Percentiles rank a stretch among this genome's conserved stretches.
phyloP scores from a whole-genome alignment of 2,888 invertebrate genomes.

The Mechanitis messenoides region DNA sequence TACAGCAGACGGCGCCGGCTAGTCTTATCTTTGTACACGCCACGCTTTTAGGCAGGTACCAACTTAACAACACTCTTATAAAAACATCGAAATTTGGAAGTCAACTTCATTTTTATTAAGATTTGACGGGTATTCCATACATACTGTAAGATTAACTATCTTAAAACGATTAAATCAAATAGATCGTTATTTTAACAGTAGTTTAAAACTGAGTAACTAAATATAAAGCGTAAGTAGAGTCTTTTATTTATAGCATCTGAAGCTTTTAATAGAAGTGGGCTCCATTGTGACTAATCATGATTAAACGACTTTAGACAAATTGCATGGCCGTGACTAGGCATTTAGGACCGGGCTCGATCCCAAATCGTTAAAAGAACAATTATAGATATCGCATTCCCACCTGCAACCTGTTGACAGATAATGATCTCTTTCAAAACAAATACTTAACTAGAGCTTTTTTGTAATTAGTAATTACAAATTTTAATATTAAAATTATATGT shows the following conservation, averaged over 20 bases:
- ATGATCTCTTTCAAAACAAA: conserved; percentile 72
- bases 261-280: conserved; percentile 67
- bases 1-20: conserved; percentile 70
- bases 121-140: conserved; percentile 37
- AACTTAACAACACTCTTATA: conserved; percentile 52
- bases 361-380: conserved; percentile 76
- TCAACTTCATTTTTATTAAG: conserved; percentile 70
- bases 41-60: conserved; percentile 74
- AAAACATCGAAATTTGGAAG: conserved; percentile 63
- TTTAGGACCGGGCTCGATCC: conserved; percentile 62
- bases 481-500: conserved; percentile 11
- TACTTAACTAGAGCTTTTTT: conserved; percentile 44
- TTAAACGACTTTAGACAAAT: conserved; percentile 77
- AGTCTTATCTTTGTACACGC: conserved; percentile 70
- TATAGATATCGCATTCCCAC: conserved; percentile 74
- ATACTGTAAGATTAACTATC: conserved; percentile 10
- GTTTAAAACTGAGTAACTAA: conserved; percentile 19
- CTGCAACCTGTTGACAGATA: conserved; percentile 72
- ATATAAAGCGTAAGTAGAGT: conserved; percentile 45
- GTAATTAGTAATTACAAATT: conserved; percentile 23
- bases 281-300: conserved; percentile 76
- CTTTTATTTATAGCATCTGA: conserved; percentile 58
- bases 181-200: conserved; percentile 16
- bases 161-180: background rate
- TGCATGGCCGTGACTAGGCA: conserved; percentile 76